Evolutionary conservation across 2,113 vertebrate species (phyloP), one percentile per base, ranked within the genome.

Genomic region (Oophaga pumilio): DNA sequence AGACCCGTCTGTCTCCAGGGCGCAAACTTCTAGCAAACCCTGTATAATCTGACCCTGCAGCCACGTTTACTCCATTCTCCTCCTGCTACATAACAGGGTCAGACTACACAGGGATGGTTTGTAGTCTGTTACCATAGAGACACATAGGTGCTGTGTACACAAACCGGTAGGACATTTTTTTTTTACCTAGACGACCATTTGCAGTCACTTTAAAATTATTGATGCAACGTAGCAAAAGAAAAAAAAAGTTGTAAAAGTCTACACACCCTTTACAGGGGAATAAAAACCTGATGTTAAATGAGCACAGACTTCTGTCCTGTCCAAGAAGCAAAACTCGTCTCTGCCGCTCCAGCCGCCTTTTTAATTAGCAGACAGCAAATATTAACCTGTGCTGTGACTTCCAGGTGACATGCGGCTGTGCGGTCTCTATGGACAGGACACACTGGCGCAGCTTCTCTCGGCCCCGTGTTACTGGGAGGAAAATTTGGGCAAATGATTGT

Each of bases 351-450:
- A 64, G 33, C 13, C 43, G 56, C 24, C 78, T 78, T 73, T 69
- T 77, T 59, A 78, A 86, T 86, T 77, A 66, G n/a, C 18, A 56
- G 14, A 60, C 22, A 4, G 60, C 56, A 60, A 86, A 78, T 43
- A 68, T 22, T 53, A 56, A 68, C 52, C 33, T 49, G 26, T 5
- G n/a, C 2, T 28, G 17, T 18, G 12, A 50, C 49, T 69, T 60
- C 76, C 74, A 22, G 22, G 76, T 60, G 78, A 79, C 84, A 22
- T 22, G n/a, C 17, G 20, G 62, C 43, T 22, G 43, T 22, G 49
- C 33, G 4, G 71, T 74, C 22, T 49, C 43, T 74, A 74, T 74
- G 71, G 33, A 28, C 24, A 3, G 24, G 11, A 22, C 11, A 6
- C 17, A 10, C 9, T 50, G 43, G 7, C 33, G 68, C 26, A 33